Evolutionary conservation across 1,140 invertebrate genomes (phyloP).

Genomic region (Hylyphantes graminicola): DNA sequence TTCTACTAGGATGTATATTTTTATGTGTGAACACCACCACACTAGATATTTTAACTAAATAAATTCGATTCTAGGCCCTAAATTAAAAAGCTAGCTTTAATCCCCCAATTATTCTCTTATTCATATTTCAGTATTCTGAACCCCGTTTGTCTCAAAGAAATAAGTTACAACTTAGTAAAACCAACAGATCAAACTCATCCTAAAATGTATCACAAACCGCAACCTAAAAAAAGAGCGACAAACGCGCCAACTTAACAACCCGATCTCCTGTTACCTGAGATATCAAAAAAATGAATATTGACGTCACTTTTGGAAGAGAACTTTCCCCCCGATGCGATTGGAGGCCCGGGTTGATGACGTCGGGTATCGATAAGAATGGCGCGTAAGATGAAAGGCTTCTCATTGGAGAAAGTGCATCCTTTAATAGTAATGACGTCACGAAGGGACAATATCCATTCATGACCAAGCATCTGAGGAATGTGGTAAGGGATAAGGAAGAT

Average conservation of each 20-base stretch:
- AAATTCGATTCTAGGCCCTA: no score
- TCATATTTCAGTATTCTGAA: no score
- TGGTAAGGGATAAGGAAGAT: not conserved
- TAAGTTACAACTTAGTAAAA: no score
- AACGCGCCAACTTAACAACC: not conserved
- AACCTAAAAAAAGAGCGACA: not conserved
- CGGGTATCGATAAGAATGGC: conserved; percentile 27
- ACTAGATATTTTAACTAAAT: no score
- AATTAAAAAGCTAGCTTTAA: no score
- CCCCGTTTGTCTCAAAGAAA: no score
- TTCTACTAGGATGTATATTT: no score
- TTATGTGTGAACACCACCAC: no score
- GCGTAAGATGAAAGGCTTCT: conserved; percentile 36
- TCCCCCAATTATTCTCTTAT: no score
- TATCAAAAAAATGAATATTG: not conserved
- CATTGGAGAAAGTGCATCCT: conserved; percentile 5
- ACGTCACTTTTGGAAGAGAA: conserved; percentile 37
- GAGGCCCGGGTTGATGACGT: not conserved
- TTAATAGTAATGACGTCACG: conserved; percentile 29
- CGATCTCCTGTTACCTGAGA: conserved; percentile 16
- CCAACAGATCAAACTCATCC: no score
- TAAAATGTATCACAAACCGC: no score
- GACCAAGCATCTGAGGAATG: conserved; percentile 12
- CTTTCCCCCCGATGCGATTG: not conserved
- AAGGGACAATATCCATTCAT: conserved; percentile 39